Evolutionary conservation across 2,888 invertebrate genomes (phyloP).

Genomic region (Chorisops tibialis): DNA sequence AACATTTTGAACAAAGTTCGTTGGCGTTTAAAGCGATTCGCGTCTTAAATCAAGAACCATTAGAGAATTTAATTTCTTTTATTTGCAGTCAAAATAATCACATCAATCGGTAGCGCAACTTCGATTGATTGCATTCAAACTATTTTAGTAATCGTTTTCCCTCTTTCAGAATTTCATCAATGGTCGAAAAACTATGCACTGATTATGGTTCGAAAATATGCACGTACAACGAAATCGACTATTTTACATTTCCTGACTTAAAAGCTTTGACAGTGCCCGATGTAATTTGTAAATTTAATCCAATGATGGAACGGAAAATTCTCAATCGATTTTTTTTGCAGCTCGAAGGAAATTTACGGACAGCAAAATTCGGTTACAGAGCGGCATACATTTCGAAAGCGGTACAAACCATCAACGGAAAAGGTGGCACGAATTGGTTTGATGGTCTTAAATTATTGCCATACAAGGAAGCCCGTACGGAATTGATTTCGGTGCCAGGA

Average conservation of each 20-base stretch:
- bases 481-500: constrained; percentile 77
- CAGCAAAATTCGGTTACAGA: constrained; percentile 81
- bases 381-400: constrained; percentile 80
- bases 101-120: constrained; percentile 67
- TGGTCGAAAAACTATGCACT: constrained; percentile 85
- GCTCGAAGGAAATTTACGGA: constrained; percentile 69
- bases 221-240: constrained; percentile 60
- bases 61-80: constrained; percentile 92
- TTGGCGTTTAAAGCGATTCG: constrained; percentile 79
- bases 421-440: constrained; percentile 74
- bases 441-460: constrained; percentile 61
- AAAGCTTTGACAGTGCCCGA: constrained; percentile 57
- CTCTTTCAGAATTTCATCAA: constrained; percentile 70
- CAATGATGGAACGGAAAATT: background rate
- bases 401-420: constrained; percentile 64
- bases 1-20: constrained; percentile 67
- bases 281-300: constrained; percentile 45
- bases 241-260: constrained; percentile 80
- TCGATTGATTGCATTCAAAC: background rate
- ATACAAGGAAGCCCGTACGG: constrained; percentile 69
- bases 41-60: constrained; percentile 83
- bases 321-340: constrained; percentile 39
- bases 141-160: background rate
- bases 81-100: constrained; percentile 98
- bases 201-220: constrained; percentile 78